These are phyloP conservation scores for Xestia xanthographa DNA, from an alignment of 2,888 invertebrate genomes.

Conservation along the genomic window DNA sequence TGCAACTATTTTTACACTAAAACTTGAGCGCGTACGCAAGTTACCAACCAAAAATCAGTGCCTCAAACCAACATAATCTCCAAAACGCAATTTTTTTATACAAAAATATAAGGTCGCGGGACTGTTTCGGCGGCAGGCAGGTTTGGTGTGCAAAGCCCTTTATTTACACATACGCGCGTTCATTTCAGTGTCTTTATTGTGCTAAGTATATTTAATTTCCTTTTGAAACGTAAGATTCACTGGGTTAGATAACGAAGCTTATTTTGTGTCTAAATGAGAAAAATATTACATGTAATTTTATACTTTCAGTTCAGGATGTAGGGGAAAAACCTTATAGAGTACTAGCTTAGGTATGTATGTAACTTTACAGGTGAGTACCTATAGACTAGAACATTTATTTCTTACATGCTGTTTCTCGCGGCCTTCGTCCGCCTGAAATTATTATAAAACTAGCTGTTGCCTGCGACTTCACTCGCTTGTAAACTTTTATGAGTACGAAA, in stretches of 20 bases:
- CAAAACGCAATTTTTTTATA: too few relatives aligned
- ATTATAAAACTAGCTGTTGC: too few relatives aligned
- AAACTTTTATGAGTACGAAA: too few relatives aligned
- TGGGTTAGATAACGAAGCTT: slow-evolving; percentile 6
- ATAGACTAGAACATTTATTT: too few relatives aligned
- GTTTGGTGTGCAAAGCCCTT: not conserved
- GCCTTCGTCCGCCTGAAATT: too few relatives aligned
- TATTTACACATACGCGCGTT: slow-evolving; percentile 26
- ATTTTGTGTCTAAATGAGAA: slow-evolving; percentile 1
- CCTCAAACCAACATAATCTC: too few relatives aligned
- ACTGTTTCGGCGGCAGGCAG: not conserved
- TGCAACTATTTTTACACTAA: too few relatives aligned
- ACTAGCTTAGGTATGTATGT: not conserved
- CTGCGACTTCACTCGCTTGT: too few relatives aligned
- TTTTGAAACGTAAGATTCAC: slow-evolving; percentile 9
- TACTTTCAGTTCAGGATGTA: slow-evolving; percentile 1
- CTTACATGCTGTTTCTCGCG: too few relatives aligned
- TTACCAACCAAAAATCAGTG: too few relatives aligned
- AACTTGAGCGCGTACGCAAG: too few relatives aligned
- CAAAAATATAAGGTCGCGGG: not conserved
- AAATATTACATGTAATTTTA: slow-evolving; percentile 7
- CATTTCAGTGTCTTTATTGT: slow-evolving; percentile 34
- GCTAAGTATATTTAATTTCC: slow-evolving; percentile 45
- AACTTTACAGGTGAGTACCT: too few relatives aligned
- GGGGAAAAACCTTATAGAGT: not conserved